Percentiles rank a stretch among this genome's conserved stretches.
Conservation (phyloP, 2,888 invertebrate species). For the Cecidostiba fungosa region DNA sequence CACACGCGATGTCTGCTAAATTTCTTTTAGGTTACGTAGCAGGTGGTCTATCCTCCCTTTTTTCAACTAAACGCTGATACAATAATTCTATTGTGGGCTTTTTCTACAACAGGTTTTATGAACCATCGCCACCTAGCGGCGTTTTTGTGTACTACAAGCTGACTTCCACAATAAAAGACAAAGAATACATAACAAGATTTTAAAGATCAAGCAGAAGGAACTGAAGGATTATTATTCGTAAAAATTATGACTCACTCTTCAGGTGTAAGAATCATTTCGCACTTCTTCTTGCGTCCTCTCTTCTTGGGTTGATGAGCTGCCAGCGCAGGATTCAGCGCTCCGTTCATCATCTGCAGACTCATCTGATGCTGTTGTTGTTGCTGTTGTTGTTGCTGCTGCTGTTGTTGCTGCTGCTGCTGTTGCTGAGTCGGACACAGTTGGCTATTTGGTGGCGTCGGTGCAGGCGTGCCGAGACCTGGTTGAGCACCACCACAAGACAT, state of each 20-base stretch:
- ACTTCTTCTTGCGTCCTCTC: slow-evolving; percentile 93
- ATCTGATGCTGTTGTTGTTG: slow-evolving; percentile 72
- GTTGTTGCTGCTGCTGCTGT: slow-evolving; percentile 63
- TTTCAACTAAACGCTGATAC: no score
- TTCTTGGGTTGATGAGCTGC: slow-evolving; percentile 85
- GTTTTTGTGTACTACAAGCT: no score
- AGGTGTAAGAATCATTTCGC: slow-evolving; percentile 79
- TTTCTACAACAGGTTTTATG: background rate
- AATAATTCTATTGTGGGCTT: no score
- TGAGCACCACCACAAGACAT: slow-evolving; percentile 74
- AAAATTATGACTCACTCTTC: slow-evolving; percentile 77
- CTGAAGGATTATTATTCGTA: no score
- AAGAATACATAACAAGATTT: no score
- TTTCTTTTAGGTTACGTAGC: no score
- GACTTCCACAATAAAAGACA: no score
- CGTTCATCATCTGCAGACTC: slow-evolving; percentile 71
- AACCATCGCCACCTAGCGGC: no score
- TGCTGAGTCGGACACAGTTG: slow-evolving; percentile 64
- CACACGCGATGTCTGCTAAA: background rate
- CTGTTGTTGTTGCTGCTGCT: slow-evolving; percentile 70
- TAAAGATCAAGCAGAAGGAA: no score
- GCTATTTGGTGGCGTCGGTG: slow-evolving; percentile 76
- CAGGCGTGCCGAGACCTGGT: slow-evolving; percentile 73
- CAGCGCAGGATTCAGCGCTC: slow-evolving; percentile 72
- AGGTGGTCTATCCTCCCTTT: no score